Evolutionary conservation across 2,797 vertebrate genomes (phyloP).

Genomic region (Diglossa cyanea): DNA sequence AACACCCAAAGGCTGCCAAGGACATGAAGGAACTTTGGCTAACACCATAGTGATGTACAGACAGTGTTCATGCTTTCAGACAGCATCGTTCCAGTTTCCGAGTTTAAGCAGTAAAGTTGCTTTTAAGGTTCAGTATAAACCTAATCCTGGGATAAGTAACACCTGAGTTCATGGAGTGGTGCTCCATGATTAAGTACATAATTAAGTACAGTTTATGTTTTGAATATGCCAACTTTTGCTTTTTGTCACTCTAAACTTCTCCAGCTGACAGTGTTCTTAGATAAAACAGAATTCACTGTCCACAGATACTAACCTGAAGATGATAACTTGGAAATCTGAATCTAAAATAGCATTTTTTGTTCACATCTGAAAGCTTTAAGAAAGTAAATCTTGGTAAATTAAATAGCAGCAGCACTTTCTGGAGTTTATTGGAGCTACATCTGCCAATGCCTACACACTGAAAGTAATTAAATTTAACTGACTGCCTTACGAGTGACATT

Average conservation of each 20-base stretch:
- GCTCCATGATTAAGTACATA: no score
- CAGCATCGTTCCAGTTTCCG: accelerated
- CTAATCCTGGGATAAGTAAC: not conserved
- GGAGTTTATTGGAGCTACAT: not conserved
- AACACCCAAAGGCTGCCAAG: not conserved
- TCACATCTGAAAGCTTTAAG: not conserved
- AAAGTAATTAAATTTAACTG: not conserved
- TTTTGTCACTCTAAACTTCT: not conserved
- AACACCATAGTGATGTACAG: not conserved
- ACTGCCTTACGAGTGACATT: not conserved
- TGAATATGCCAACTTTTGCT: not conserved
- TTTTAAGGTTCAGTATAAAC: not conserved
- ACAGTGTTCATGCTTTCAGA: not conserved
- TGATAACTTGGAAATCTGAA: not conserved
- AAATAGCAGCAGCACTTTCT: not conserved
- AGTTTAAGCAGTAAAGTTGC: not conserved
- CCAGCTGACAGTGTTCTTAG: not conserved
- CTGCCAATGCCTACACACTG: not conserved
- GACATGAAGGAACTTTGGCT: not conserved
- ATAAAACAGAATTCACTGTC: not conserved
- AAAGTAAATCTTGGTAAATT: not conserved
- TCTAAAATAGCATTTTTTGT: not conserved
- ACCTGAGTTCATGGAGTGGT: not conserved
- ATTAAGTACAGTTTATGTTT: not conserved
- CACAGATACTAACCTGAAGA: not conserved